Evolutionary conservation across 2,888 invertebrate genomes (phyloP).

Genomic region (Galerucella calmariensis): DNA sequence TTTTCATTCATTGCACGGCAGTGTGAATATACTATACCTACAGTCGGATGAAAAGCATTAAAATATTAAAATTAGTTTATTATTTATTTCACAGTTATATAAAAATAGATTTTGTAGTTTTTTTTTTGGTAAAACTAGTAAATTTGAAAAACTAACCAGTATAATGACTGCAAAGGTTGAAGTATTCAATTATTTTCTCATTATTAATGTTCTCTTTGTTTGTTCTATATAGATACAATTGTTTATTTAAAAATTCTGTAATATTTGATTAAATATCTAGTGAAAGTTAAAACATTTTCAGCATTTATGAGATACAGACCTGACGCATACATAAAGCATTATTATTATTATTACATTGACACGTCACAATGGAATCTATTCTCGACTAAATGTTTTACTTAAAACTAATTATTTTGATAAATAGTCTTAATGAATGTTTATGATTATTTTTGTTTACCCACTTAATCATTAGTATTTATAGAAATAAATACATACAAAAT

Average conservation of each 20-base stretch:
- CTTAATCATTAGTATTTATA: background rate
- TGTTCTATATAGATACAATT: too few species aligned
- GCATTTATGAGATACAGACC: too few species aligned
- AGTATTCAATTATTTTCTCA: too few species aligned
- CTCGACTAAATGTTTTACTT: background rate
- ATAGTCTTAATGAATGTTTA: background rate
- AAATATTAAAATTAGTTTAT: background rate
- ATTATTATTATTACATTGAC: background rate
- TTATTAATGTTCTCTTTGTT: too few species aligned
- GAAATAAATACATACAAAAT: background rate
- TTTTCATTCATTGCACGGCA: slow-evolving; percentile 6
- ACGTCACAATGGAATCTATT: background rate
- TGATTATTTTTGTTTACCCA: background rate
- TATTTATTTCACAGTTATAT: background rate
- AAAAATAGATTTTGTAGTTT: background rate
- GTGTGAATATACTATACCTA: background rate
- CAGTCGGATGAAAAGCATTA: slow-evolving; percentile 1
- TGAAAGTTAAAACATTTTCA: too few species aligned
- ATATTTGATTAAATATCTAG: too few species aligned
- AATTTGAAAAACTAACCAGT: too few species aligned
- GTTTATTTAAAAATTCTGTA: too few species aligned
- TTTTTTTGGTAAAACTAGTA: too few species aligned
- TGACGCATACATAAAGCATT: too few species aligned
- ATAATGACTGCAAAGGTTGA: too few species aligned
- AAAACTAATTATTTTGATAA: background rate